Base-by-base conservation (phyloP, 2,797 vertebrate species). In the Manis crassicaudata region DNA sequence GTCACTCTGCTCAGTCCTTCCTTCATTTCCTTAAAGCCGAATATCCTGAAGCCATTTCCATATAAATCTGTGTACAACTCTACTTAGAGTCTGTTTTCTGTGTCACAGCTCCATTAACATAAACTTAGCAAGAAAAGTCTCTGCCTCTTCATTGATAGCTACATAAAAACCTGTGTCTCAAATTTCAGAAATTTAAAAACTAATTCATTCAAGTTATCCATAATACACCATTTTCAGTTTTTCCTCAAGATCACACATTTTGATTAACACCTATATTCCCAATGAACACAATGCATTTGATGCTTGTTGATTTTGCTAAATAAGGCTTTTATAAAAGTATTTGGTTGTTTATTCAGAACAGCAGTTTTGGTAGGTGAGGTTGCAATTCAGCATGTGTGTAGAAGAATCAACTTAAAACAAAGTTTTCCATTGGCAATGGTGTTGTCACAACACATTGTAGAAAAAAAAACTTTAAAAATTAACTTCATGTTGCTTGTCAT, bases 281-380 rank as follows among this genome's bases (percentile, higher is more conserved):
- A 92, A 67, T 20, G 54, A 92, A 14, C 5, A 43, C 7, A 43
- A 23, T 82, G 21, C 27, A 92, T 77, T 82, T 60, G 65, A n/a
- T 23, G 21, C 40, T 65, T 8, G 32, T 7, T 43, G 11, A 85
- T 50, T 63, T 92, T 80, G 80, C 29, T 75, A 89, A 80, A 37
- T 27, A 67, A 8, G 8, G 4, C 23, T 72, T 50, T 21, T 40
- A 35, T 18, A 17, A 62, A 84, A 63, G 17, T 56, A 65, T 90
- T 52, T 92, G 2, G 62, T 65, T 60, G 10, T 93, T 63, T 77
- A 86, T 82, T 93, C 46, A 92, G 89, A 89, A 60, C 14, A 79
- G 63, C 62, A 50, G 27, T 77, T 91, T 95, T 76, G 20, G 29
- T 60, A 93, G 16, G n/a, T 89, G 25, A 96, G 21, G 23, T 58